Conservation (phyloP, 64 coral and sea anemone species). For the Hydrozoanthus tunicans region DNA sequence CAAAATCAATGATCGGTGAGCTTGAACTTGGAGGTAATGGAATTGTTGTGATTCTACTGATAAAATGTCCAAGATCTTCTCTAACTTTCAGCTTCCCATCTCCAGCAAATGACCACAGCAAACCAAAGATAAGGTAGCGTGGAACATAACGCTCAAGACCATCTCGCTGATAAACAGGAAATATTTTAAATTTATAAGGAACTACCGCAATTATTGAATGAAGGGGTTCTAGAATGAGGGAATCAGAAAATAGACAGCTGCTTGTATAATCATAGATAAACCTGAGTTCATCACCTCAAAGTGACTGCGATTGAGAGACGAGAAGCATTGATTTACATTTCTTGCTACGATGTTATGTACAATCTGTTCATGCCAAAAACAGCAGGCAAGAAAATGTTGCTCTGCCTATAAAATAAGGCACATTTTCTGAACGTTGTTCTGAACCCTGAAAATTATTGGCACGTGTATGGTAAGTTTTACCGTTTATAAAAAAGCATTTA, state of each 20-base stretch:
- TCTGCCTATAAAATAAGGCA: background rate
- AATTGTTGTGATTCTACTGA: slow-evolving; percentile 89
- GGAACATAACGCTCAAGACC: slow-evolving; percentile 89
- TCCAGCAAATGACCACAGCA: slow-evolving; percentile 96
- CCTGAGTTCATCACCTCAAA: too few species aligned
- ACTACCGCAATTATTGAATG: too few species aligned
- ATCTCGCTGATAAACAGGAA: slow-evolving; percentile 69
- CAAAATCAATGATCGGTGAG: slow-evolving; percentile 88
- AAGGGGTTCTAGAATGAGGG: too few species aligned
- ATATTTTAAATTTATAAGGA: background rate
- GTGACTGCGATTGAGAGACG: too few species aligned
- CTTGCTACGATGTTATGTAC: too few species aligned
- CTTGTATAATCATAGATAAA: too few species aligned
- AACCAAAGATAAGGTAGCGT: slow-evolving; percentile 79
- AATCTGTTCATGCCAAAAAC: too few species aligned
- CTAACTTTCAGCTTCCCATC: slow-evolving; percentile 90
- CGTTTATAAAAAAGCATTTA: too few species aligned
- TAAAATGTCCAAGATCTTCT: slow-evolving; percentile 88
- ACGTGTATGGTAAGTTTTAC: background rate
- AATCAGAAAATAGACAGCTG: too few species aligned
- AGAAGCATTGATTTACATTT: too few species aligned
- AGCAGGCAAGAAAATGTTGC: too few species aligned
- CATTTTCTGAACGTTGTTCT: background rate
- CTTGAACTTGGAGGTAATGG: slow-evolving; percentile 85
- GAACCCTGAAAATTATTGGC: background rate